Base-by-base conservation (phyloP, 2,113 vertebrate genomes). In the Podarcis raffonei region DNA sequence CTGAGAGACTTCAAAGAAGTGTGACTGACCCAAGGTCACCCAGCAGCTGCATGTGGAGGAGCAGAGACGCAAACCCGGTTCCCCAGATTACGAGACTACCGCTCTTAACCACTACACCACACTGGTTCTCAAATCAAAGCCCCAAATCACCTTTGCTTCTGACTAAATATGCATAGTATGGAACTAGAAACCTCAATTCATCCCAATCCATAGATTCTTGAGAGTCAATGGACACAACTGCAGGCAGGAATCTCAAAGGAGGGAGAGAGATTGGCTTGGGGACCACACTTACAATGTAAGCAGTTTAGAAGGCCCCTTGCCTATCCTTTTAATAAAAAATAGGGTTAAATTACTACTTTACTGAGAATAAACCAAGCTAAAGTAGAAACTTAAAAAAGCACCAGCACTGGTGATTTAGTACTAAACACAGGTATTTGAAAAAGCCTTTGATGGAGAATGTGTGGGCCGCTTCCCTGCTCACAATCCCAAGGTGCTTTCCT, bases 401-500 rank as follows among this genome's bases (percentile, higher is more conserved):
- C 30, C 35, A 57, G 20, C 39, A 71, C n/a, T 84, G 27, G 8
- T 75, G 69, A 85, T 85, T 84, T 74, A 74, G n/a, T 84, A 35
- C 86, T 91, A 94, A 84, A 91, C 25, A 71, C 53, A 71, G 65
- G 8, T 91, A 91, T 88, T 93, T 94, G 90, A 94, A 53, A 53
- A 95, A 84, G 89, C 59, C 83, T 84, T 92, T 92, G 62, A 86
- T 89, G 92, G 86, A 94, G 89, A 95, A 94, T 30, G 25, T 84
- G 83, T 90, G 93, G 92, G 84, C 79, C 32, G 69, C 66, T 90
- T 94, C 79, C 76, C 91, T 16, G 90, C 93, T 90, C 94, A 93
- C 87, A 96, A 77, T 95, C 91, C 92, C 42, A 0, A 93, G 90
- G 89, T 92, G 85, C 53, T 94, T 95, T 94, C 76, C 86, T 92